Percentiles rank a stretch among this genome's conserved stretches.
Conservation (phyloP, 2,888 invertebrate species). For the Tachystola acroxantha region DNA sequence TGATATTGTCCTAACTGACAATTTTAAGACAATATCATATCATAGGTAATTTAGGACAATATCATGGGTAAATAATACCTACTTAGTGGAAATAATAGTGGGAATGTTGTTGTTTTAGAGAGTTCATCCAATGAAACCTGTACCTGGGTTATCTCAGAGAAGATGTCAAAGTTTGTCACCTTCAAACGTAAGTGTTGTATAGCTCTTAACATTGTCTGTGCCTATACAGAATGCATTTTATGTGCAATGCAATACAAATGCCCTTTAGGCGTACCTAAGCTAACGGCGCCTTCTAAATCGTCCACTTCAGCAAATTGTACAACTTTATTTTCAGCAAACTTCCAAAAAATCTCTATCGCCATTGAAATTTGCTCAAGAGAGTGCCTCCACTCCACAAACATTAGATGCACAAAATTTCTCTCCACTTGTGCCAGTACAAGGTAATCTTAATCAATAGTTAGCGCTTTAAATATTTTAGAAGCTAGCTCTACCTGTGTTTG, state of each 20-base stretch:
- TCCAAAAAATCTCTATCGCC: conserved; percentile 18
- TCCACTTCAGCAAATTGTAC: neutral
- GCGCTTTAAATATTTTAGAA: too few relatives aligned
- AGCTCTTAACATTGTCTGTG: neutral
- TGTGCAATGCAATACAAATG: neutral
- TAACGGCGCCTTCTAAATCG: neutral
- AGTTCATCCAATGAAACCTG: neutral
- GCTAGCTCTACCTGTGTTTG: too few relatives aligned
- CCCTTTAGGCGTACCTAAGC: neutral
- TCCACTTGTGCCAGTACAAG: neutral
- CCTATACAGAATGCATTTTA: neutral
- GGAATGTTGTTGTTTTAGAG: too few relatives aligned
- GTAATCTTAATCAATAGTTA: too few relatives aligned
- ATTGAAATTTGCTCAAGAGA: conserved; percentile 13
- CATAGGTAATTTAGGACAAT: too few relatives aligned
- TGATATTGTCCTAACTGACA: too few relatives aligned
- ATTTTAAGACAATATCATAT: too few relatives aligned
- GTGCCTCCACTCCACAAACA: neutral
- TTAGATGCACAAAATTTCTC: neutral
- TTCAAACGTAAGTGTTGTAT: conserved; percentile 29
- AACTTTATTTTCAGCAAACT: conserved; percentile 5
- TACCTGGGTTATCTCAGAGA: conserved; percentile 19
- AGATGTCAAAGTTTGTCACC: conserved; percentile 54
- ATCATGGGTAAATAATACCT: too few relatives aligned
- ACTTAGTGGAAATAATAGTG: too few relatives aligned